phyloP scores from a whole-genome alignment of 2,113 vertebrate species.

The Sinocyclocheilus anophthalmus region DNA sequence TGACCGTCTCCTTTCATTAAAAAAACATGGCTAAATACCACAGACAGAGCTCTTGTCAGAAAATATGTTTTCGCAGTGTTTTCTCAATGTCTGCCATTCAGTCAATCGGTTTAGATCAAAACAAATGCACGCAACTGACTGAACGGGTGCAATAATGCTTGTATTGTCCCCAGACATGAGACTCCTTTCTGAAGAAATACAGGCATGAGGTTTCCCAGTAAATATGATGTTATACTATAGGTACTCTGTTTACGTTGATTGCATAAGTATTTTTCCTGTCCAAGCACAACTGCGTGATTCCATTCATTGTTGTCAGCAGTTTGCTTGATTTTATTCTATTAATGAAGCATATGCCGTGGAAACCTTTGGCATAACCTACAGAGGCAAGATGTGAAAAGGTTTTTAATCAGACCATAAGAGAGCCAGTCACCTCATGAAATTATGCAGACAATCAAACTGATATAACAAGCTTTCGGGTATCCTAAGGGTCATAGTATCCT shows the following conservation, averaged over 20 bases:
- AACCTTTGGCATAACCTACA: background rate
- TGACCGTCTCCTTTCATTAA: background rate
- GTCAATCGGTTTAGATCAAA: background rate
- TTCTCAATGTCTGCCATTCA: slow-evolving; percentile 3
- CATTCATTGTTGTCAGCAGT: background rate
- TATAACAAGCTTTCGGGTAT: background rate
- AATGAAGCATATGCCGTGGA: background rate
- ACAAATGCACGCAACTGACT: background rate
- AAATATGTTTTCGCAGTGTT: background rate
- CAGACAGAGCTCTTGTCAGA: background rate
- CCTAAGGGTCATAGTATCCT: background rate
- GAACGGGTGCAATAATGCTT: background rate
- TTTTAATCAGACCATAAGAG: background rate
- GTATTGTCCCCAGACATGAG: background rate
- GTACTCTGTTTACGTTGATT: background rate
- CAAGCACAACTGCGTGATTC: background rate
- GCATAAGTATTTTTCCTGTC: background rate
- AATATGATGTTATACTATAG: background rate
- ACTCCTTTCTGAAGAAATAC: background rate
- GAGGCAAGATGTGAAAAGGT: background rate
- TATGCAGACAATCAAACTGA: background rate
- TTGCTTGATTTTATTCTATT: background rate
- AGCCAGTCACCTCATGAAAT: background rate
- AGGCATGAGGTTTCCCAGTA: background rate
- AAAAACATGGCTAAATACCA: slow-evolving; percentile 4